phyloP scores from a whole-genome alignment of 2,797 vertebrate species.

The Molossus molossus region DNA sequence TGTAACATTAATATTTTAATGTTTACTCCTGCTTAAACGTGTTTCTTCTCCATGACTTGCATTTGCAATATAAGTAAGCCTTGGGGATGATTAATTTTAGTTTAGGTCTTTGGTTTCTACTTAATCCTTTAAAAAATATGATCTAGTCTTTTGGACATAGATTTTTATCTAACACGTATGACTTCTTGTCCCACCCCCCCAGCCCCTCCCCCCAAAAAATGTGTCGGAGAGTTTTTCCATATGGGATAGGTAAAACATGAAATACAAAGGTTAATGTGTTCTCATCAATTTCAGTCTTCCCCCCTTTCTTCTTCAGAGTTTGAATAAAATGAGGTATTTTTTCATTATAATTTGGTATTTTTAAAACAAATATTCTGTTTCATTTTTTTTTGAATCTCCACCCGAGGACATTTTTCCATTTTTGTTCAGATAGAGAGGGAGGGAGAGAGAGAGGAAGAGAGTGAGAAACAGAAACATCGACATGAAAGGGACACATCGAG shows the following conservation, averaged over 20 bases:
- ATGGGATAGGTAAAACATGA: not conserved
- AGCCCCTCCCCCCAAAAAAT: accelerated
- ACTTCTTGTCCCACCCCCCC: not conserved
- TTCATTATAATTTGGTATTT: not conserved
- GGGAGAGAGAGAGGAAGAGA: no score
- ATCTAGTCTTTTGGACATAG: not conserved
- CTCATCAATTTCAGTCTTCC: not conserved
- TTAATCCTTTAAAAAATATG: not conserved
- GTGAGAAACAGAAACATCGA: no score
- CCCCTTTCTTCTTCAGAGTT: not conserved
- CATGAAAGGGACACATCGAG: no score
- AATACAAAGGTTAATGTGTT: not conserved
- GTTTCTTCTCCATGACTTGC: not conserved
- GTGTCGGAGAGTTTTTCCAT: not conserved
- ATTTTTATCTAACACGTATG: not conserved
- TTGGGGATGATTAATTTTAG: not conserved
- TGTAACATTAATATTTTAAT: not conserved
- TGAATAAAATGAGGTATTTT: not conserved
- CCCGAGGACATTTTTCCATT: no score
- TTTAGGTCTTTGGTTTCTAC: not conserved
- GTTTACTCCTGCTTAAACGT: not conserved
- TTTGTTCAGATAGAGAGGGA: no score
- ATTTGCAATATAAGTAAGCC: not conserved
- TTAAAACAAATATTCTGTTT: not conserved
- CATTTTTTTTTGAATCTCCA: no score